Percentiles rank a stretch among this genome's conserved stretches.
Evolutionary conservation across 2,888 invertebrate genomes (phyloP).

Genomic region (Trachelus troglodyta): DNA sequence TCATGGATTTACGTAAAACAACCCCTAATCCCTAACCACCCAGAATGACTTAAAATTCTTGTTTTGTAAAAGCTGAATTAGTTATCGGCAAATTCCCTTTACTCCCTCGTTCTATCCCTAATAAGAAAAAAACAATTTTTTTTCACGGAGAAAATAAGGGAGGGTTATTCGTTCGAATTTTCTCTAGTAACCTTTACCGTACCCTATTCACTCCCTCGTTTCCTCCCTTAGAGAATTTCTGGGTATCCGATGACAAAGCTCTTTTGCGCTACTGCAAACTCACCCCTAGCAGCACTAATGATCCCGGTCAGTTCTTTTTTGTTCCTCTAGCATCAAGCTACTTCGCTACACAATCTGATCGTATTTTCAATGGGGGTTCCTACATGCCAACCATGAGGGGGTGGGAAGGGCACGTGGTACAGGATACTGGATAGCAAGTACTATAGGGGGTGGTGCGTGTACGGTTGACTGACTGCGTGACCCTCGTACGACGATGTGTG

Average conservation of each 20-base stretch:
- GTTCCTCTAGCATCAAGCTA: not conserved
- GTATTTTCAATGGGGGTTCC: not conserved
- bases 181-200: not conserved
- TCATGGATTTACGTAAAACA: not conserved
- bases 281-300: not conserved
- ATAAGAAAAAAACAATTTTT: not conserved
- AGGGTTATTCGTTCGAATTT: not conserved
- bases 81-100: not conserved
- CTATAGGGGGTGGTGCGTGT: not conserved
- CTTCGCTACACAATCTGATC: not conserved
- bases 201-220: not conserved
- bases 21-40: not conserved
- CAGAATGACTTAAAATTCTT: not conserved
- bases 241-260: not conserved
- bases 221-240: not conserved
- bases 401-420: not conserved
- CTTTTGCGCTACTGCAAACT: not conserved
- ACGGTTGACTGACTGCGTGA: not conserved
- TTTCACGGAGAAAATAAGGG: not conserved
- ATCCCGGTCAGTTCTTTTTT: not conserved
- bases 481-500: not conserved
- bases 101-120: not conserved
- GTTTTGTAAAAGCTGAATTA: not conserved
- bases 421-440: not conserved
- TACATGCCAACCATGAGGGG: not conserved